These are phyloP conservation scores for Urocyon cinereoargenteus DNA, from an alignment of 2,797 vertebrate genomes.

Conservation along the genomic window DNA sequence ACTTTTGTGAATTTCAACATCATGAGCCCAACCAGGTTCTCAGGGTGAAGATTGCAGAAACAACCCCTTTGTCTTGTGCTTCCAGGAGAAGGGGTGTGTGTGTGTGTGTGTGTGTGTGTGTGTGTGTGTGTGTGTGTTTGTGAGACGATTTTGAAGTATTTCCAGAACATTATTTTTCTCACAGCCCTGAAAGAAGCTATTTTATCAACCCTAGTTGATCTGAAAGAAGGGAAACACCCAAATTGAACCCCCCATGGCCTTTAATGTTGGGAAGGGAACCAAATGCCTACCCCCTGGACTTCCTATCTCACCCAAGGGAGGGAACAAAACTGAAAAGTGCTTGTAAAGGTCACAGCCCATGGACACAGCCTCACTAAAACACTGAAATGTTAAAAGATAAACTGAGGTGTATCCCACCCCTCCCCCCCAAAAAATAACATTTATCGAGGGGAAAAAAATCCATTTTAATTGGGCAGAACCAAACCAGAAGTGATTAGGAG, in stretches of 20 bases:
- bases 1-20: not conserved
- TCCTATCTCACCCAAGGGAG: not conserved
- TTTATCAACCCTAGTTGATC: not conserved
- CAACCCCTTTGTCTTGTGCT: fast-evolving
- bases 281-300: not conserved
- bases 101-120: too few species aligned
- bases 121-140: too few species aligned
- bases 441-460: not conserved
- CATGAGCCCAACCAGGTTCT: fast-evolving
- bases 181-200: not conserved
- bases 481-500: not conserved
- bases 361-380: not conserved
- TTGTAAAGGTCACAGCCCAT: not conserved
- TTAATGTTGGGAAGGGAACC: not conserved
- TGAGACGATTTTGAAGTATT: not conserved
- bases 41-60: too few species aligned
- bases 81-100: not conserved
- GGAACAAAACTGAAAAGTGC: not conserved
- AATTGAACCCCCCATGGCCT: not conserved
- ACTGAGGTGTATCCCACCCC: not conserved
- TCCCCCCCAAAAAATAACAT: not conserved
- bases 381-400: not conserved
- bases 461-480: not conserved
- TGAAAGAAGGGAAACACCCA: not conserved
- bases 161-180: not conserved